Percentiles rank a stretch among this genome's conserved stretches.
These are phyloP conservation scores for Griposia aprilina DNA, from an alignment of 2,888 invertebrate species.

Conservation along the genomic window DNA sequence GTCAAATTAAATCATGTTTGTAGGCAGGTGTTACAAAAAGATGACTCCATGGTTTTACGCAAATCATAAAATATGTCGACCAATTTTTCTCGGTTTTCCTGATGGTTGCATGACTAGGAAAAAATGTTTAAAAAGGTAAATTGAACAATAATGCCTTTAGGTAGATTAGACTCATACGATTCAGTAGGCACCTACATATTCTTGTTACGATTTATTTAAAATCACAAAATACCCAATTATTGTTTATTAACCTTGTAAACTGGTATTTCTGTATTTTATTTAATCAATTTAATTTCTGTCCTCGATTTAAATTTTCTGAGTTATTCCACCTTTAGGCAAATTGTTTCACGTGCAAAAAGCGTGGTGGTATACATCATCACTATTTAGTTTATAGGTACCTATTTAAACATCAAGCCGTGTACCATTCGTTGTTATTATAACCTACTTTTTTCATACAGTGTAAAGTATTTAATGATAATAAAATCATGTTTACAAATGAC, in stretches of 20 bases:
- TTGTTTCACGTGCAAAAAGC: neutral
- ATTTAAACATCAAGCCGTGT: neutral
- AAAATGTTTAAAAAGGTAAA: conserved; percentile 13
- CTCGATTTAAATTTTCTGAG: neutral
- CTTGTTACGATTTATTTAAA: conserved; percentile 12
- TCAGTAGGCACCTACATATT: neutral
- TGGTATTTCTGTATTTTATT: conserved; percentile 12
- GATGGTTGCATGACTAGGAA: conserved; percentile 15
- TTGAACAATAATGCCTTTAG: neutral
- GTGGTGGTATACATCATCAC: neutral
- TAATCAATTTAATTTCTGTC: conserved; percentile 7
- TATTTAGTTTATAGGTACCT: neutral
- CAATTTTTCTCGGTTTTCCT: conserved; percentile 35
- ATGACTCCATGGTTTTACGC: conserved; percentile 6
- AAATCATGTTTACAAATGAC: neutral
- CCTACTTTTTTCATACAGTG: neutral
- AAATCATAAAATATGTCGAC: conserved; percentile 12
- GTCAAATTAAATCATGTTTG: neutral
- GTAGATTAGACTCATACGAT: conserved; percentile 17
- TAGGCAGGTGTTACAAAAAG: neutral
- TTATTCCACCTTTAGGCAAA: conserved; percentile 6
- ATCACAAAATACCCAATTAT: conserved; percentile 38
- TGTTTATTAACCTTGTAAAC: conserved; percentile 32
- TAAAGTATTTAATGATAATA: neutral
- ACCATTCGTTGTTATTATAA: neutral